Base-by-base conservation (phyloP, 1,140 invertebrate genomes). In the Tribolium castaneum region DNA sequence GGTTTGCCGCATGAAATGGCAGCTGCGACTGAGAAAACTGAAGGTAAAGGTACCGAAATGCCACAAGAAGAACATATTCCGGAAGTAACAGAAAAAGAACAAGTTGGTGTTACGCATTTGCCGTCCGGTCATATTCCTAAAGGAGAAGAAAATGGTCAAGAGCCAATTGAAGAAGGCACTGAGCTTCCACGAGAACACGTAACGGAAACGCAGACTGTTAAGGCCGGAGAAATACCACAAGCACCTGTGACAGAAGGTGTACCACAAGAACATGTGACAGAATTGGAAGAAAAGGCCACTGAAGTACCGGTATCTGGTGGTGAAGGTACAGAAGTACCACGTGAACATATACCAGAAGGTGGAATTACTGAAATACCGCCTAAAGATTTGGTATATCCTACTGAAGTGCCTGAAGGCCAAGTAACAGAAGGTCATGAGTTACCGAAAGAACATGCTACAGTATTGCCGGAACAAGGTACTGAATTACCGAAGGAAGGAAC, bases 401-500 rank as follows among this genome's bases (percentile, higher is more conserved):
- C 66, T 6, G 75, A 83, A 78, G 30, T 19, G 34, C 25, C 70
- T 10, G 52, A 70, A 22, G 49, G 72, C 75, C 13, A 59, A 71
- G 62, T 51, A 12, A 78, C 79, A 7, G 71, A 80, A 77, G 54
- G 13, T 19, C 30, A 35, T 59, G 14, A 59, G 14, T 10, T 25
- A 14, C 54, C 54, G 3, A 59, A 85, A 80, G 81, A 85, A 82
- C 78, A 82, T 62, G 72, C 80, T 70, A 70, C 83, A 66, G 80
- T 76, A 66, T 39, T 77, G 19, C 22, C 71, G 10, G 79, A 80
- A 74, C 6, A 70, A 56, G 54, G 66, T 70, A 70, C 73, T 62
- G 75, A 79, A 39, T 70, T 72, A 76, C 62, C 73, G 0, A 14
- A 59, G 13, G 22, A 59, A 16, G 54, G 14, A 59, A 59, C 54